Evolutionary conservation across 35 echinoderm and acorn worm species (phyloP), one percentile per base, ranked within the genome.

Genomic region (Lytechinus pictus): DNA sequence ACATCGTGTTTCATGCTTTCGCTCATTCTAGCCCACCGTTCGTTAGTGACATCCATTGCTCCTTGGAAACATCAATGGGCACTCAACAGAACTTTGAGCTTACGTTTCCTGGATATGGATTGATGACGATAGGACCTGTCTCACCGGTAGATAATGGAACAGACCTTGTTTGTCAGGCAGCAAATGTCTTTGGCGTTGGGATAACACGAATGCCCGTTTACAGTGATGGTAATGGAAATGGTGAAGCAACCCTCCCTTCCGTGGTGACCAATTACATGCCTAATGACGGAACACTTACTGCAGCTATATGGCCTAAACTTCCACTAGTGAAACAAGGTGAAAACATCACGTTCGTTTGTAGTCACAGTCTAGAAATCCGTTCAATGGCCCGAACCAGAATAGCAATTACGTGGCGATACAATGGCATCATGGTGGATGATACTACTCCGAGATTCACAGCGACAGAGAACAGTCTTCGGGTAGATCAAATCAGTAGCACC

Each of bases 1-100:
- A 57, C 13, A 57, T 9, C 4, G 27, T 13, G 53, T 93, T 19
- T 57, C 55, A 93, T 27, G 92, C 54, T 21, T n/a, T 93, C 27
- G 92, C 92, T 4, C 92, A 93, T 44, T 93, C 92, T 27, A 93
- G n/a, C 54, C 92, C 92, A 28, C 54, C 92, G 54, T 93, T 93
- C 55, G 54, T 93, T 27, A 10, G 10, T 10, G 92, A 93, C n/a
- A 55, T 93, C 12, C 21, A 54, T 19, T 93, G 92, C 57, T 53
- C 52, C 57, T 54, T 93, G 11, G 92, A 93, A 93, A 6, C 92
- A 8, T 57, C 92, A 11, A 93, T 54, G 16, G 52, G 27, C 13
- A 93, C 92, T 93, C 92, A 19, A n/a, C 27, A 24, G 9, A 16
- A 54, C 13, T 93, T 93, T 27, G 14, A n/a, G 27, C 53, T 10